These are phyloP conservation scores for Trichosurus vulpecula DNA, from an alignment of 2,797 vertebrate species.

Conservation along the genomic window DNA sequence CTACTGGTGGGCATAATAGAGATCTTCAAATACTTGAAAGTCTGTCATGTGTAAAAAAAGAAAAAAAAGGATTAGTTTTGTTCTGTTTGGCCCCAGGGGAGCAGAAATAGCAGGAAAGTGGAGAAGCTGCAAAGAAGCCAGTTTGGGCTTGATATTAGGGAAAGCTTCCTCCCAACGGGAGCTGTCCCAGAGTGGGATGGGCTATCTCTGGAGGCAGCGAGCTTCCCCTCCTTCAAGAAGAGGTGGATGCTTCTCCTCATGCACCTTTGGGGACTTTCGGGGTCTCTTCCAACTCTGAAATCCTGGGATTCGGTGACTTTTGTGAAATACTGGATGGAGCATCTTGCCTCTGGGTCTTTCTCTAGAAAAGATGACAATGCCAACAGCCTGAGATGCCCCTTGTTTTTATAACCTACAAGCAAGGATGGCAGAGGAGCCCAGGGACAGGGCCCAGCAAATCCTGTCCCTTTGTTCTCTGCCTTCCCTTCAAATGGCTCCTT, in stretches of 20 bases:
- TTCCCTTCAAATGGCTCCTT: slow-evolving; percentile 62
- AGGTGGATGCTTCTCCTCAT: not conserved
- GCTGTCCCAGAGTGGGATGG: not conserved
- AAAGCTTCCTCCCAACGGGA: not conserved
- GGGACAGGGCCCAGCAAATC: slow-evolving; percentile 65
- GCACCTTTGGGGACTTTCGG: not conserved
- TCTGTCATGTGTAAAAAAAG: not conserved
- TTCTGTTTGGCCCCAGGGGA: not conserved
- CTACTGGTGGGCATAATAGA: not conserved
- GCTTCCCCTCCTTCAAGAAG: too few relatives aligned
- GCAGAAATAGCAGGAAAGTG: not conserved
- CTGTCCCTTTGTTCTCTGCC: slow-evolving; percentile 30
- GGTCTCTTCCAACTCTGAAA: not conserved
- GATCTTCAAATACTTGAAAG: not conserved
- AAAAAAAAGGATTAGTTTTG: not conserved
- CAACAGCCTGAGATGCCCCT: not conserved
- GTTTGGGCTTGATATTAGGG: not conserved
- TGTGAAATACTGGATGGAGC: not conserved
- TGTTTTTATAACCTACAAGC: slow-evolving; percentile 63
- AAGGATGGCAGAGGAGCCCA: slow-evolving; percentile 11
- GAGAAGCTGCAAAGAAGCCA: not conserved
- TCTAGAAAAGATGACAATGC: slow-evolving; percentile 6
- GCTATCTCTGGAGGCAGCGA: too few relatives aligned
- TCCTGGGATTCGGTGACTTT: not conserved
- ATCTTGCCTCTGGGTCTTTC: not conserved